Conservation (phyloP, 2,888 invertebrate genomes). For the Drosophila suboccidentalis region DNA sequence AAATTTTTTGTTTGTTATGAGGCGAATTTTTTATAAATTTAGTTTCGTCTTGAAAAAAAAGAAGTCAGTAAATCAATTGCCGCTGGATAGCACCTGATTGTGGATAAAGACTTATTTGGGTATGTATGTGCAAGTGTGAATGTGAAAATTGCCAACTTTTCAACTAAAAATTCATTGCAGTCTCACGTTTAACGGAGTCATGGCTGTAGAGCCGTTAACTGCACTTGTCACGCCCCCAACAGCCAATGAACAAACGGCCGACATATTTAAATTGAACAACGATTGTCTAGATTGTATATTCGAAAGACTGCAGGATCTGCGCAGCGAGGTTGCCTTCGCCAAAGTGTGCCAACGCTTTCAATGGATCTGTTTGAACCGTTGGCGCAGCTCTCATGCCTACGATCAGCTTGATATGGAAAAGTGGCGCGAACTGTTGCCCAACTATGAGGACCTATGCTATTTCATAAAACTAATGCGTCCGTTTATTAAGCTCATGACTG, state of each 20-base stretch:
- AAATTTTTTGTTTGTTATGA: constrained; percentile 60
- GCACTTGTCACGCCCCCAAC: constrained; percentile 22
- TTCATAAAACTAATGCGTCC: constrained; percentile 67
- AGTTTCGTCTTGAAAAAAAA: constrained; percentile 15
- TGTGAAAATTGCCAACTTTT: not conserved
- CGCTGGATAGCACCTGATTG: not conserved
- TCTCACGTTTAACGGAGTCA: constrained; percentile 10
- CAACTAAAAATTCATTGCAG: not conserved
- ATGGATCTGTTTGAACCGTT: constrained; percentile 59
- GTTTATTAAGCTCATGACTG: constrained; percentile 58
- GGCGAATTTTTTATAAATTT: constrained; percentile 28
- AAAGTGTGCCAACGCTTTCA: constrained; percentile 71
- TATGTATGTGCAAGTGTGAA: constrained; percentile 13
- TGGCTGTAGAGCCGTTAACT: constrained; percentile 48
- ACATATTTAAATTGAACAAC: constrained; percentile 68
- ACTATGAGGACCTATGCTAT: constrained; percentile 69
- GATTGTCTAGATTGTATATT: constrained; percentile 80
- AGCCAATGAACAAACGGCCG: constrained; percentile 31
- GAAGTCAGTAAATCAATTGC: not conserved
- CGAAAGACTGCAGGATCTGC: constrained; percentile 66
- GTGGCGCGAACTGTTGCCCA: constrained; percentile 68
- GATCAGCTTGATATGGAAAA: constrained; percentile 69
- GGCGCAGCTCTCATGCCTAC: constrained; percentile 69
- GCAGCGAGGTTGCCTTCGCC: constrained; percentile 70
- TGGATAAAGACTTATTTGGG: not conserved